Conservation (phyloP, 2,888 invertebrate species). For the Zootermopsis nevadensis region DNA sequence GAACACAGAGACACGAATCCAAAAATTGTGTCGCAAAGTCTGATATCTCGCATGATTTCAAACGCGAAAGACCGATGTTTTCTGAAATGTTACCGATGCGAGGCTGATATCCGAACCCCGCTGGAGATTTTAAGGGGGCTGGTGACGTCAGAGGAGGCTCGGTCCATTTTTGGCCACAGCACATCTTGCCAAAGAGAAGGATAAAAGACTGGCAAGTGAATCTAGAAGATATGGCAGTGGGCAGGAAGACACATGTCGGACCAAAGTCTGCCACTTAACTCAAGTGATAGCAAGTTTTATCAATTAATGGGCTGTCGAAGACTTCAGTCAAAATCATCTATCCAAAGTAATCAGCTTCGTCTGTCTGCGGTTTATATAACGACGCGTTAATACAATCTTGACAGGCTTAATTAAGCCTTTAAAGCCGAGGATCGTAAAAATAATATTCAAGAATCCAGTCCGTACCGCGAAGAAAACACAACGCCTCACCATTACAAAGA, state of each 20-base stretch:
- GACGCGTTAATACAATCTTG: too few species aligned
- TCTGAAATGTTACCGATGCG: constrained; percentile 33
- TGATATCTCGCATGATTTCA: background rate
- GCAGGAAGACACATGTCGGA: background rate
- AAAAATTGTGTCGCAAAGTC: background rate
- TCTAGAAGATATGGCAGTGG: background rate
- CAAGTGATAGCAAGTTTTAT: background rate
- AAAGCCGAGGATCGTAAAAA: too few species aligned
- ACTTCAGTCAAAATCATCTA: background rate
- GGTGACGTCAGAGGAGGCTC: constrained; percentile 56
- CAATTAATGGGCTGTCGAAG: background rate
- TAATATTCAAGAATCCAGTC: too few species aligned
- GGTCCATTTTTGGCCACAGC: constrained; percentile 59
- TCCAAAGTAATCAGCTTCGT: too few species aligned
- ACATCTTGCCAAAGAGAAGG: constrained; percentile 36
- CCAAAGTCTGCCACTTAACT: background rate
- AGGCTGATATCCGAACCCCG: constrained; percentile 49
- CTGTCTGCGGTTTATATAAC: too few species aligned
- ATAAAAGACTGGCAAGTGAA: background rate
- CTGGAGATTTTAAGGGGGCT: constrained; percentile 18
- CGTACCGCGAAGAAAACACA: too few species aligned
- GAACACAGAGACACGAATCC: background rate
- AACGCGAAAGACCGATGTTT: constrained; percentile 39
- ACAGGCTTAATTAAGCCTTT: too few species aligned
- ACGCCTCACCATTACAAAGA: too few species aligned